Conservation (phyloP, 2,797 vertebrate genomes). For the Acanthurus tractus region DNA sequence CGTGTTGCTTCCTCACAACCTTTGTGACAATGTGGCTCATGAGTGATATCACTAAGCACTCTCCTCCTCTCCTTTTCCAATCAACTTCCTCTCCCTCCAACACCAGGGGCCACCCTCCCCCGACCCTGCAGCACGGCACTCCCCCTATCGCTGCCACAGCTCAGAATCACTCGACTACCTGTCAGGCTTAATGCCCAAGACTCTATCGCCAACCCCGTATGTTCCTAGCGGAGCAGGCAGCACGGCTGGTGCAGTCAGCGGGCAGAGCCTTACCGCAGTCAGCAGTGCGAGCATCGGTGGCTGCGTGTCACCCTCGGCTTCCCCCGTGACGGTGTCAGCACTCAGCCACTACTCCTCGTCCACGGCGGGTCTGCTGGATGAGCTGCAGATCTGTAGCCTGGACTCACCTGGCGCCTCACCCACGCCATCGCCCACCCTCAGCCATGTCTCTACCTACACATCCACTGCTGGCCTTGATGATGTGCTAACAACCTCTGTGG, state of each 20-base stretch:
- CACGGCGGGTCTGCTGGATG: conserved; percentile 88
- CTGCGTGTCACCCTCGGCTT: conserved; percentile 76
- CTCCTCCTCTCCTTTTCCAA: conserved; percentile 84
- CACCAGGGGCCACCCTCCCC: conserved; percentile 86
- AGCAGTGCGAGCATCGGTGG: conserved; percentile 48
- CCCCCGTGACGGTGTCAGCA: conserved; percentile 87
- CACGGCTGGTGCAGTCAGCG: conserved; percentile 43
- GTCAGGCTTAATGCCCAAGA: conserved; percentile 83
- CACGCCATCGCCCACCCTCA: conserved; percentile 92
- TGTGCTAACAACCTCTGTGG: conserved; percentile 77
- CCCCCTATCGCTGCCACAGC: conserved; percentile 84
- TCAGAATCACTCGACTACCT: conserved; percentile 85
- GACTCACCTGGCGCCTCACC: conserved; percentile 88
- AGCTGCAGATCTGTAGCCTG: conserved; percentile 89
- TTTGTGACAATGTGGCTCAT: conserved; percentile 70
- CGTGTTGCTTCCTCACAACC: conserved; percentile 61
- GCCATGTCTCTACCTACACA: conserved; percentile 88
- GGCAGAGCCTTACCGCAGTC: conserved; percentile 43
- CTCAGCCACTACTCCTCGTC: conserved; percentile 91
- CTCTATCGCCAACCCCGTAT: conserved; percentile 81
- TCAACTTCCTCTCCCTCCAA: conserved; percentile 81
- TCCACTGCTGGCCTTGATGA: conserved; percentile 77
- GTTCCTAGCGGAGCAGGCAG: conserved; percentile 65
- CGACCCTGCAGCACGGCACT: conserved; percentile 80
- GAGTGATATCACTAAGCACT: conserved; percentile 79